Percentiles rank a stretch among this genome's conserved stretches.
Conservation (phyloP, 2,113 vertebrate species). For the Aplodontia rufa region DNA sequence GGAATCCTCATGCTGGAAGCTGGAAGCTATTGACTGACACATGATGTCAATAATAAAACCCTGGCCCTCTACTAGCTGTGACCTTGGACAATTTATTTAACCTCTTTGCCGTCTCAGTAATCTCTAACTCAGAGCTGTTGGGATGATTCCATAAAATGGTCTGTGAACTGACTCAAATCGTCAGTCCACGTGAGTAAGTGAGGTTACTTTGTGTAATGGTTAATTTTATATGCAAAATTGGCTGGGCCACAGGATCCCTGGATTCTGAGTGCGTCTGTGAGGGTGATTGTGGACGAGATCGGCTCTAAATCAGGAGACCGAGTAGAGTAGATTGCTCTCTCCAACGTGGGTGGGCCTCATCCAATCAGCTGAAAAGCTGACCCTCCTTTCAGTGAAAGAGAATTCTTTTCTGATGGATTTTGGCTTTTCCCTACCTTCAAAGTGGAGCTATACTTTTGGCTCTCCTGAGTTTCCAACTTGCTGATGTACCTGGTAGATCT, state of each 20-base stretch:
- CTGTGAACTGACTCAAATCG: background rate
- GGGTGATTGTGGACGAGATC: background rate
- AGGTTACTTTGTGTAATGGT: background rate
- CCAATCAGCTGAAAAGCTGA: background rate
- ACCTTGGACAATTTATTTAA: background rate
- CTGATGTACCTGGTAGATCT: background rate
- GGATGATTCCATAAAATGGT: background rate
- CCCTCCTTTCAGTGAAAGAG: background rate
- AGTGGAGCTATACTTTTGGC: background rate
- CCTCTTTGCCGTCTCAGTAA: background rate
- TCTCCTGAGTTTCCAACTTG: background rate
- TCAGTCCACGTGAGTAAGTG: background rate
- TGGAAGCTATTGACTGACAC: background rate
- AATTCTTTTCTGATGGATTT: background rate
- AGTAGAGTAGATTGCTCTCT: background rate
- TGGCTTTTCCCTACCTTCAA: background rate
- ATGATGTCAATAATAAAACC: background rate
- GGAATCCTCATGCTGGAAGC: background rate
- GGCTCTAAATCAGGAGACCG: background rate
- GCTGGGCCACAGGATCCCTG: background rate
- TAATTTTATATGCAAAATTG: background rate
- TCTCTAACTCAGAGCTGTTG: background rate
- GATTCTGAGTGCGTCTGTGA: background rate
- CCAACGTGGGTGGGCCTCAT: background rate
- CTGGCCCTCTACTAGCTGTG: background rate